Conservation (phyloP, 2,888 invertebrate species). For the Mycogona germanica region DNA sequence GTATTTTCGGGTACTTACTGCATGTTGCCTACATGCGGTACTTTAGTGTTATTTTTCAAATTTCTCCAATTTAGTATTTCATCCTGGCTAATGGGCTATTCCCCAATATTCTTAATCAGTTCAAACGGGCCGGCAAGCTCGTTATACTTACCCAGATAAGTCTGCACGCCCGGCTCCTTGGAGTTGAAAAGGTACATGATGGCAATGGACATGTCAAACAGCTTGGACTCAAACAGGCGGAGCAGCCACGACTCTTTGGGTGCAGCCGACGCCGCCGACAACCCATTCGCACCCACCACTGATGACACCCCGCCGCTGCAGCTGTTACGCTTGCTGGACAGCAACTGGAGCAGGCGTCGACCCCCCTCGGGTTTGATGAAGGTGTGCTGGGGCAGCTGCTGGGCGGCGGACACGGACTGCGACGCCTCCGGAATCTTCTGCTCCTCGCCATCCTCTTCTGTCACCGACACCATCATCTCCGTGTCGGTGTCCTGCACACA, state of each 20-base stretch:
- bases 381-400: neutral
- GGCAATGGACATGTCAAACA: conserved; percentile 97
- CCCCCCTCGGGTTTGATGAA: conserved; percentile 9
- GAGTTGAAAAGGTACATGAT: conserved; percentile 96
- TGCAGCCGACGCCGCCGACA: no score
- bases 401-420: neutral
- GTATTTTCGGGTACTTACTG: no score
- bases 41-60: no score
- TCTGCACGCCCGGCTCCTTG: conserved; percentile 94
- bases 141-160: conserved; percentile 79
- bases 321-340: neutral
- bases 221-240: conserved; percentile 90
- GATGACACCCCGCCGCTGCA: neutral
- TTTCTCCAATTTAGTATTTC: no score
- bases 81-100: neutral
- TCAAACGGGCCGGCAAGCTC: no score
- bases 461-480: conserved; percentile 17
- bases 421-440: conserved; percentile 17
- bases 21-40: no score
- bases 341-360: neutral
- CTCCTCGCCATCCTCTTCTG: conserved; percentile 15
- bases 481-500: conserved; percentile 20
- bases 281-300: no score
- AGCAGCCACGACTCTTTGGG: conserved; percentile 45
- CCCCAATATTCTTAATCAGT: neutral